Base-by-base conservation (phyloP, 2,113 vertebrate species). In the Notarius lentiginosus region DNA sequence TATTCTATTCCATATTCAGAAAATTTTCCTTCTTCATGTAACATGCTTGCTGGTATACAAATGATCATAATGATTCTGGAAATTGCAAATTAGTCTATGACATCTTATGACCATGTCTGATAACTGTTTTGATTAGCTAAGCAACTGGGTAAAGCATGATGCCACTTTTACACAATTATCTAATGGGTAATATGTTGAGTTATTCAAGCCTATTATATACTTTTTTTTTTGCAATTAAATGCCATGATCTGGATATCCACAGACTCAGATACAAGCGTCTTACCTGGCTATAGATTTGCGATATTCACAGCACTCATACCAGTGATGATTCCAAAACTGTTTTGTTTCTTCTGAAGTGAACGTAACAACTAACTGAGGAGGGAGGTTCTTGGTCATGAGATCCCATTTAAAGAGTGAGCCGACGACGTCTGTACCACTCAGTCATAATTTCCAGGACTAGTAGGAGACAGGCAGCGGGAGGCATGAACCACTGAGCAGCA, bases 351-450 rank as follows among this genome's bases (percentile, higher is more conserved):
- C 70, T 41, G 70, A 12, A 27, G 47, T n/a, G 49, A 56, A 66
- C 12, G 53, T 24, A 51, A 92, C 94, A 86, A 90, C 92, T 92
- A 92, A 94, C 92, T 91, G 93, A 93, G 88, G 70, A 92, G 91
- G 92, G 70, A 92, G 91, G 92, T 88, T 90, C 86, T 83, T 91
- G 94, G 96, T 98, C 96, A 97, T 96, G 94, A 95, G 97, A 96
- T 95, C 92, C 93, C 91, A 84, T 94, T 96, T 95, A 94, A 95
- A 96, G 95, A 89, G 94, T 94, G 96, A 93, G 93, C 91, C 93
- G 95, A 97, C 93, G 96, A 98, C 95, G 95, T 98, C 97, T 96
- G 96, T 98, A 96, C 97, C 97, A 97, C 95, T 94, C 95, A 88
- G 93, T 93, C 93, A 94, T 96, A 95, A 96, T 95, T 96, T 96